Evolutionary conservation across 2,113 vertebrate species (phyloP), one percentile per base, ranked within the genome.

Genomic region (Turnix velox): DNA sequence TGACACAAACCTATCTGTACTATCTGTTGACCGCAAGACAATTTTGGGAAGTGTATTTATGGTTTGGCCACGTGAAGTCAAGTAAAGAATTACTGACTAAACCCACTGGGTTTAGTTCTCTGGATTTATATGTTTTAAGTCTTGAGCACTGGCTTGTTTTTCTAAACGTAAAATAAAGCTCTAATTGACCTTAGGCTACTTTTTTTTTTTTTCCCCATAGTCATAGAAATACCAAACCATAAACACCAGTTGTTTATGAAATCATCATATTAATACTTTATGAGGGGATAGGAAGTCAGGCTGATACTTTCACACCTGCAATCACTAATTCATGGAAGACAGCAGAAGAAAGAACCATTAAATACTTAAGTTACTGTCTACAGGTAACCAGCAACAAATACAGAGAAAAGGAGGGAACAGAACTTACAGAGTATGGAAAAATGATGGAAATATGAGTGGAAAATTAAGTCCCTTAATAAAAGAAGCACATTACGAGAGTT

Each of bases 11-110:
- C n/a, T 8, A 69, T 12, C 49, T 22, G 16, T 55, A 23, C 14
- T 88, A 74, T 37, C 65, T 76, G 27, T 10, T 83, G 58, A 43
- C 66, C 2, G 0, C 25, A 68, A 72, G 6, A 58, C 10, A 89
- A 27, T 89, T 92, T 73, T 65, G 49, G 49, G 49, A 65, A n/a
- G 42, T 2, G 5, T 49, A 82, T 79, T 93, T 87, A 79, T 9
- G 10, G 43, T 65, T 83, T 54, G 42, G 23, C 30, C 71, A 52
- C 2, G 1, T 30, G 37, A 75, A 87, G 52, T 43, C 84, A 72
- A 84, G 45, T 73, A 65, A 94, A 86, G 69, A 75, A 87, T 28
- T 73, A 58, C 45, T 42, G 42, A 82, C 54, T 71, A 58, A 77
- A 63, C 31, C 74, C 78, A 57, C 15, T 2, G 8, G 25, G 19